Conservation (phyloP, 2,888 invertebrate genomes). For the Dicranocentrus wangi region DNA sequence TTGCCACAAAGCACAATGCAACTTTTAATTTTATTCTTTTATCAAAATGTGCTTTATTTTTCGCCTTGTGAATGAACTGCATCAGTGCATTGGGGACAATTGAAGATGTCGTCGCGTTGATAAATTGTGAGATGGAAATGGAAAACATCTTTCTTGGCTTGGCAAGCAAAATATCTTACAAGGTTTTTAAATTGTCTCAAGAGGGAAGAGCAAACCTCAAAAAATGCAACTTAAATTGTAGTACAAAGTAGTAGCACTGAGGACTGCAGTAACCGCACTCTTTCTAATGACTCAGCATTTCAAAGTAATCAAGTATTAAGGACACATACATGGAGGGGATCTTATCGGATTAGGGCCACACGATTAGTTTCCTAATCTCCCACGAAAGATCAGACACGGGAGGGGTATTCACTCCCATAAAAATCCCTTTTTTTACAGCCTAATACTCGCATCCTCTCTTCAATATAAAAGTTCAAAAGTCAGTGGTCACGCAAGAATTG, state of each 20-base stretch:
- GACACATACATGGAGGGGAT: neutral
- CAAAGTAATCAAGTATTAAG: slow-evolving; percentile 13
- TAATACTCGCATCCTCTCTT: too few species aligned
- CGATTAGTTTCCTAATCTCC: slow-evolving; percentile 9
- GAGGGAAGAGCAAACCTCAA: neutral
- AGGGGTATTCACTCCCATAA: neutral
- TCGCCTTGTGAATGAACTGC: neutral
- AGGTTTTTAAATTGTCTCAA: neutral
- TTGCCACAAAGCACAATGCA: neutral
- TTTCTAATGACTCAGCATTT: slow-evolving; percentile 22
- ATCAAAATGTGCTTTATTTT: neutral
- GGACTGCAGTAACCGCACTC: neutral
- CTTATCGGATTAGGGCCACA: slow-evolving; percentile 31
- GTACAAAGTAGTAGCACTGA: neutral
- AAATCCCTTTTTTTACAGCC: too few species aligned
- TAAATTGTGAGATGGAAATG: neutral
- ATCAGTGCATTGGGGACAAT: slow-evolving; percentile 5
- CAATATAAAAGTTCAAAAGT: slow-evolving; percentile 7
- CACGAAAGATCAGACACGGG: neutral
- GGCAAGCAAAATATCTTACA: neutral
- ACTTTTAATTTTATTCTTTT: slow-evolving; percentile 21
- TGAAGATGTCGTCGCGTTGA: neutral
- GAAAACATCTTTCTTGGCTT: neutral
- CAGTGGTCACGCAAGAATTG: slow-evolving; percentile 22
- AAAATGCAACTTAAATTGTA: neutral